These are phyloP conservation scores for Sparus aurata DNA, from an alignment of 2,797 vertebrate genomes.

Conservation along the genomic window DNA sequence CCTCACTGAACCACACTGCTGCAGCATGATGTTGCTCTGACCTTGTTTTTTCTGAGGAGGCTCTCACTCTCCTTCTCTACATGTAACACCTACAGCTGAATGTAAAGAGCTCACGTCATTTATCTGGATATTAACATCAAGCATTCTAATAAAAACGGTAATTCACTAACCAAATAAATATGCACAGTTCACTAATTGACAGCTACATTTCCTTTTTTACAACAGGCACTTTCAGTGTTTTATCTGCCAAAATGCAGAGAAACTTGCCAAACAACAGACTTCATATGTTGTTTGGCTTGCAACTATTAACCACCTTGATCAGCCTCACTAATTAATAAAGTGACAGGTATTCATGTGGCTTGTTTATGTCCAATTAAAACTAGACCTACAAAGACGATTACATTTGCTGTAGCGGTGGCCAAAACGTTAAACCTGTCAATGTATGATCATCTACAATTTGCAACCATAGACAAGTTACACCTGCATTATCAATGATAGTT, in stretches of 20 bases:
- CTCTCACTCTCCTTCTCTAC: not conserved
- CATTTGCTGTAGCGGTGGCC: slow-evolving; percentile 6
- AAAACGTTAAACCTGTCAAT: slow-evolving; percentile 39
- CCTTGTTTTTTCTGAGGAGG: slow-evolving; percentile 5
- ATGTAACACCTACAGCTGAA: slow-evolving; percentile 6
- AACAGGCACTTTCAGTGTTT: not conserved
- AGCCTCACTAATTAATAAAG: slow-evolving; percentile 44
- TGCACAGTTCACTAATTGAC: not conserved
- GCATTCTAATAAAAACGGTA: slow-evolving; percentile 2
- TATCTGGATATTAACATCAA: slow-evolving; percentile 3
- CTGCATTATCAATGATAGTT: not conserved
- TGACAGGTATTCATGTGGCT: slow-evolving; percentile 28
- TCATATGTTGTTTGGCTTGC: slow-evolving; percentile 26
- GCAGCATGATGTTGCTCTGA: slow-evolving; percentile 1
- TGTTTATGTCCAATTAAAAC: slow-evolving; percentile 59
- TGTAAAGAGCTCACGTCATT: not conserved
- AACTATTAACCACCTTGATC: slow-evolving; percentile 6
- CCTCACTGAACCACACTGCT: not conserved
- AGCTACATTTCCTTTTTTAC: not conserved
- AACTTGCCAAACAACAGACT: not conserved
- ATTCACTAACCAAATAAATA: not conserved
- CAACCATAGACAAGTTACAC: not conserved
- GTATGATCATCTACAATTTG: slow-evolving; percentile 20
- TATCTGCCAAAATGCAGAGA: not conserved
- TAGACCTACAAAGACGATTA: slow-evolving; percentile 26